phyloP scores from a whole-genome alignment of 2,113 vertebrate genomes.

The Xenus cinereus region DNA sequence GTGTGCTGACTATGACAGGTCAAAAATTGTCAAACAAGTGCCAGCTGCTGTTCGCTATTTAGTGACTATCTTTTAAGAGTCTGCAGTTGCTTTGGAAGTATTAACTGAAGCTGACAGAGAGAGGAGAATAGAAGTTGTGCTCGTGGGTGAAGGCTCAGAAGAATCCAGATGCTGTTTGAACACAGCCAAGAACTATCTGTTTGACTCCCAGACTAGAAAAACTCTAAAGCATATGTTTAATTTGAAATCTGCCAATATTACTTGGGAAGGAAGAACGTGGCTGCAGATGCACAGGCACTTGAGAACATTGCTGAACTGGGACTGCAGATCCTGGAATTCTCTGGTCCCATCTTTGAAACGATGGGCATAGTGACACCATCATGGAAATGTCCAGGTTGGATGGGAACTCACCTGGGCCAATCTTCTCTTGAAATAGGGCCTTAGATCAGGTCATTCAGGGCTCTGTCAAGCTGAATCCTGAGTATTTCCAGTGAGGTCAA shows the following conservation, averaged over 20 bases:
- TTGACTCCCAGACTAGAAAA: background rate
- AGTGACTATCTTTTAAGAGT: background rate
- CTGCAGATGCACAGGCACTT: background rate
- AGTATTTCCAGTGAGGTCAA: background rate
- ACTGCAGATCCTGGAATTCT: background rate
- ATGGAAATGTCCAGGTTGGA: background rate
- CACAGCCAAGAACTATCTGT: background rate
- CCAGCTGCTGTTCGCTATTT: background rate
- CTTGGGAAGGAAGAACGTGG: background rate
- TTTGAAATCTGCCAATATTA: background rate
- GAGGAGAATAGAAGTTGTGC: background rate
- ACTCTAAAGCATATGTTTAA: background rate
- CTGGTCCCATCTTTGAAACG: background rate
- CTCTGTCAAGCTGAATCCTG: background rate
- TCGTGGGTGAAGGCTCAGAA: background rate
- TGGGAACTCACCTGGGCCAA: background rate
- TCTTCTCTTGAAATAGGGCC: background rate
- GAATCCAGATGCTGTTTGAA: background rate
- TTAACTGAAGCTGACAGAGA: background rate
- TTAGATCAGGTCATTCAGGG: background rate
- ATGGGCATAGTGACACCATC: background rate
- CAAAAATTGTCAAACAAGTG: background rate
- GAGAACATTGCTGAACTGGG: background rate
- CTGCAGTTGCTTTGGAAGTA: background rate
- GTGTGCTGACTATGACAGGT: background rate